Conservation (phyloP, 64 coral and sea anemone genomes). For the Montipora capricornis region DNA sequence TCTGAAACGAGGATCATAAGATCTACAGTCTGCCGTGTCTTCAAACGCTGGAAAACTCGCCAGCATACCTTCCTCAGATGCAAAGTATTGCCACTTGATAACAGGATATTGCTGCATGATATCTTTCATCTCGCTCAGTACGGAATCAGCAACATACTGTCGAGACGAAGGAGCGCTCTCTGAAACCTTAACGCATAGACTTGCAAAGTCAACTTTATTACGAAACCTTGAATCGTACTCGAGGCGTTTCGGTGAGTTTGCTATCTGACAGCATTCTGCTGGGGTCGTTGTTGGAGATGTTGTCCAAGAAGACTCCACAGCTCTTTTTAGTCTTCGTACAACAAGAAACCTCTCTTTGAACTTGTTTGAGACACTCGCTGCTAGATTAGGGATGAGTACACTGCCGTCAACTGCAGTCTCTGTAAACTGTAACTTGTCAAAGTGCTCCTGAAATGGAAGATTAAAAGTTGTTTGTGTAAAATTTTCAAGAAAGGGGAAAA, state of each 20-base stretch:
- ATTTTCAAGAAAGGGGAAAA: no score
- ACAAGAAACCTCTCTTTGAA: slow-evolving; percentile 10
- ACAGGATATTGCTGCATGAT: slow-evolving; percentile 21
- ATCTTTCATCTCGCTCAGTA: slow-evolving; percentile 15
- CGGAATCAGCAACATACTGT: not conserved
- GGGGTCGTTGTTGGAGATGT: not conserved
- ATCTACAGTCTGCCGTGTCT: slow-evolving; percentile 1
- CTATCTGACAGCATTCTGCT: slow-evolving; percentile 50
- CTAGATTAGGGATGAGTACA: not conserved
- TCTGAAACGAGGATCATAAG: slow-evolving; percentile 69
- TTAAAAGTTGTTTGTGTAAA: no score
- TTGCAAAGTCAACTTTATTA: slow-evolving; percentile 5
- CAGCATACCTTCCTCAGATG: slow-evolving; percentile 30
- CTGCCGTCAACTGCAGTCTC: not conserved
- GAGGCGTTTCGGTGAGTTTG: not conserved
- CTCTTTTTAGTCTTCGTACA: slow-evolving; percentile 8
- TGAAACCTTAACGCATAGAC: slow-evolving; percentile 3
- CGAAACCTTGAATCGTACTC: slow-evolving; percentile 68
- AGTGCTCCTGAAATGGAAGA: no score
- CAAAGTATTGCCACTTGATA: slow-evolving; percentile 72
- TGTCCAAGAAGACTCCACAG: slow-evolving; percentile 47
- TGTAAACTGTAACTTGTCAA: no score
- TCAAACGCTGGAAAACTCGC: slow-evolving; percentile 37
- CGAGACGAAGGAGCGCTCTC: not conserved
- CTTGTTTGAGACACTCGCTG: not conserved